A percentile compares a stretch with the other conserved stretches of the same genome.
Conservation (phyloP, 2,113 vertebrate species). For the Xiphophorus maculatus region DNA sequence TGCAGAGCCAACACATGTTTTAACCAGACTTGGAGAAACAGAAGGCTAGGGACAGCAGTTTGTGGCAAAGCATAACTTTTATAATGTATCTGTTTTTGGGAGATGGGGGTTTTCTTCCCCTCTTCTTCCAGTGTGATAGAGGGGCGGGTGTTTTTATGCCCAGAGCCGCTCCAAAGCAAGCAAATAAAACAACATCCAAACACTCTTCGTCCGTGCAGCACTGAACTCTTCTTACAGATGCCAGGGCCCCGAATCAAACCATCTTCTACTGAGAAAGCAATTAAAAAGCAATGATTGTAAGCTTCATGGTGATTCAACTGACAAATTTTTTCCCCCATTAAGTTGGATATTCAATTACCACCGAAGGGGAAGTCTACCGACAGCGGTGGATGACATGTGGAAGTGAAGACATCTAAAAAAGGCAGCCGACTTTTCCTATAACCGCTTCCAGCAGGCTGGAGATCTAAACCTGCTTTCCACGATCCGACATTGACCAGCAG, state of each 20-base stretch:
- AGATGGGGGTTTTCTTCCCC: neutral
- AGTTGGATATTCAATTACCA: constrained; percentile 67
- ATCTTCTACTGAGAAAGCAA: constrained; percentile 53
- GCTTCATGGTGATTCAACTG: constrained; percentile 63
- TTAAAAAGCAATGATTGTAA: constrained; percentile 65
- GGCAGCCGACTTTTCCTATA: constrained; percentile 65
- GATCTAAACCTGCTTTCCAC: constrained; percentile 40
- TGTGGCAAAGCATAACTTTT: constrained; percentile 92
- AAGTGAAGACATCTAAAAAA: constrained; percentile 64
- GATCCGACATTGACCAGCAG: constrained; percentile 42
- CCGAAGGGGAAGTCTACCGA: constrained; percentile 55
- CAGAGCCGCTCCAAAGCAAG: constrained; percentile 61
- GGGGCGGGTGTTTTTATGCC: constrained; percentile 2
- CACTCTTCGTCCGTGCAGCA: constrained; percentile 21
- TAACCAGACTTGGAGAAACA: constrained; percentile 90
- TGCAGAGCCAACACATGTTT: constrained; percentile 91
- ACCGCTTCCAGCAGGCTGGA: constrained; percentile 49
- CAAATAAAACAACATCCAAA: constrained; percentile 72
- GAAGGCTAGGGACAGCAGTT: constrained; percentile 86
- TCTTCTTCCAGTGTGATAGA: constrained; percentile 40
- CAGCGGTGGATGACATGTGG: constrained; percentile 61
- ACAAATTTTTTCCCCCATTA: constrained; percentile 59
- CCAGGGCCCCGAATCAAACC: constrained; percentile 33
- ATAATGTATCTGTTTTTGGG: constrained; percentile 66
- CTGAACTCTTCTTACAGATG: constrained; percentile 12